phyloP scores from a whole-genome alignment of 2,113 vertebrate genomes.

The Lepidothrix coronata region DNA sequence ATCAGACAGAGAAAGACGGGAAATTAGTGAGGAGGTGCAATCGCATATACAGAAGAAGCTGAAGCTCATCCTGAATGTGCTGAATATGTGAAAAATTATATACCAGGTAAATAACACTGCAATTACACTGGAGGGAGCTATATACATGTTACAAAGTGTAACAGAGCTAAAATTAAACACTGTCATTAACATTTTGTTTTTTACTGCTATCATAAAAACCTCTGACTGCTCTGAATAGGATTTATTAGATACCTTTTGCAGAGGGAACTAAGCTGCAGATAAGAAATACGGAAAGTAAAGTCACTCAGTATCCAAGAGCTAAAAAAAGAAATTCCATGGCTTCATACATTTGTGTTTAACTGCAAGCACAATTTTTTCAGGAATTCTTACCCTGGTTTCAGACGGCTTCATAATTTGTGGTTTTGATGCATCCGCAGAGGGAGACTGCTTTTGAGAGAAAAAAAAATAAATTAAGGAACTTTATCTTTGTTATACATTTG shows the following conservation, averaged over 20 bases:
- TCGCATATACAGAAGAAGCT: fast-evolving
- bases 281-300: background rate
- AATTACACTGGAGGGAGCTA: background rate
- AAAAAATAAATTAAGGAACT: background rate
- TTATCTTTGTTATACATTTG: background rate
- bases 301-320: background rate
- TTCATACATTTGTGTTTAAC: background rate
- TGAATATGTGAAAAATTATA: background rate
- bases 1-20: background rate
- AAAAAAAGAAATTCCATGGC: background rate
- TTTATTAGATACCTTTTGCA: background rate
- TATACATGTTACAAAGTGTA: background rate
- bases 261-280: background rate
- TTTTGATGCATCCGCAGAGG: background rate
- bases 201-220: background rate
- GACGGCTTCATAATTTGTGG: conserved; percentile 57
- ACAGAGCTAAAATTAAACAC: background rate
- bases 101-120: background rate
- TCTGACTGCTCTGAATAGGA: background rate
- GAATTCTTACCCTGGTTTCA: conserved; percentile 66
- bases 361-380: background rate
- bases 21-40: background rate
- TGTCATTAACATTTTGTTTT: background rate
- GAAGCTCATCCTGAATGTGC: background rate
- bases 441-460: conserved; percentile 13